phyloP scores from a whole-genome alignment of 2,888 invertebrate genomes.

The Conchocele bisecta region DNA sequence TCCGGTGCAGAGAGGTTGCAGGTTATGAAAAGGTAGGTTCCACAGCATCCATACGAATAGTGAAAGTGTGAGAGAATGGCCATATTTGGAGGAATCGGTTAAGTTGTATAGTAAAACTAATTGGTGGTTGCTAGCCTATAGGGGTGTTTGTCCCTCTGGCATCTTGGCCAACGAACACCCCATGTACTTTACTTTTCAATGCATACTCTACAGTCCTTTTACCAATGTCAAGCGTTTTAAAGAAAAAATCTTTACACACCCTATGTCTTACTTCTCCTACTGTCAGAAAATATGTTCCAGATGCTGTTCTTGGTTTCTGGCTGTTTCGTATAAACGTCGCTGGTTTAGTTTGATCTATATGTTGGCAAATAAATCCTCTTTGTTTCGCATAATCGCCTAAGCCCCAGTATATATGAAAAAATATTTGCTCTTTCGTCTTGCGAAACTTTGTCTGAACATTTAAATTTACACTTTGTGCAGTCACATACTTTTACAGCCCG shows the following conservation, averaged over 20 bases:
- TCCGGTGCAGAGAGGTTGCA: no score
- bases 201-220: conserved; percentile 52
- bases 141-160: conserved; percentile 52
- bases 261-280: not conserved
- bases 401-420: conserved; percentile 54
- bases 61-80: no score
- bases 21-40: no score
- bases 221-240: conserved; percentile 51
- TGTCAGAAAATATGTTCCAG: not conserved
- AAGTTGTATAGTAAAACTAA: no score
- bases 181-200: conserved; percentile 49
- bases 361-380: conserved; percentile 53
- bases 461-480: conserved; percentile 53
- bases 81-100: no score
- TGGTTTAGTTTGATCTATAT: conserved; percentile 44
- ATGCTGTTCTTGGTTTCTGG: conserved; percentile 42
- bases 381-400: conserved; percentile 52
- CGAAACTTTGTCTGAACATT: conserved; percentile 45
- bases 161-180: conserved; percentile 50
- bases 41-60: no score
- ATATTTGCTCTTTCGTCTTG: conserved; percentile 51
- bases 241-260: conserved; percentile 50
- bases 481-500: conserved; percentile 35
- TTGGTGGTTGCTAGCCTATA: no score
- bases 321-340: conserved; percentile 18